These are phyloP conservation scores for Heliconius hewitsoni DNA, from an alignment of 1,140 invertebrate genomes.

Conservation along the genomic window DNA sequence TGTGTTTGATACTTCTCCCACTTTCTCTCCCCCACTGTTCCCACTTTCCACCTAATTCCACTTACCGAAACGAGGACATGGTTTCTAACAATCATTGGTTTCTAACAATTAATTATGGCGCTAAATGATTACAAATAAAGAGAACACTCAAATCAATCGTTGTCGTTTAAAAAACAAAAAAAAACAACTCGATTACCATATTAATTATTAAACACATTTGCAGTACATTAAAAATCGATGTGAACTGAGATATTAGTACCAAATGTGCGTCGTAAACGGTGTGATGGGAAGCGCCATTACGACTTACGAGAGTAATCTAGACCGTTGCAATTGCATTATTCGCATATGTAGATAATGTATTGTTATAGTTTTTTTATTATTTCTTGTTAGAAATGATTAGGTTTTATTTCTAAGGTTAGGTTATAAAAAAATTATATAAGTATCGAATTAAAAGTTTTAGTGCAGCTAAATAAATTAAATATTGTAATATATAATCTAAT, in stretches of 20 bases:
- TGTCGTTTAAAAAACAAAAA: neutral
- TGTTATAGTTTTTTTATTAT: neutral
- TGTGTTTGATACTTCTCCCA: too few species aligned
- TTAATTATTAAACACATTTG: conserved; percentile 26
- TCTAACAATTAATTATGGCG: too few species aligned
- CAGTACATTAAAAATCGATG: conserved; percentile 30
- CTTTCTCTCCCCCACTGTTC: too few species aligned
- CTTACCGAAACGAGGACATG: too few species aligned
- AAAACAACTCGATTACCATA: neutral
- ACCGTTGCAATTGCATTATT: conserved; percentile 4
- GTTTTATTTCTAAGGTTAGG: too few species aligned
- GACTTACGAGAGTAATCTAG: conserved; percentile 16
- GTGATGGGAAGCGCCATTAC: conserved; percentile 27
- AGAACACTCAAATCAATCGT: neutral
- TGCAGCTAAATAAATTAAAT: too few species aligned
- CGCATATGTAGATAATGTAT: neutral
- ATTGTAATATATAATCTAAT: too few species aligned
- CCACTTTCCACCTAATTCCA: too few species aligned
- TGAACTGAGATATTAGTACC: conserved; percentile 29
- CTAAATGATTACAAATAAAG: too few species aligned
- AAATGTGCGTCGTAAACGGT: conserved; percentile 23
- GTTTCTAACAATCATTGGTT: too few species aligned
- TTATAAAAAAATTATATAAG: too few species aligned
- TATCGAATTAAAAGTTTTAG: too few species aligned
- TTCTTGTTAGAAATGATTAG: neutral